phyloP scores from a whole-genome alignment of 2,797 vertebrate genomes.

The Gambelia wislizenii region DNA sequence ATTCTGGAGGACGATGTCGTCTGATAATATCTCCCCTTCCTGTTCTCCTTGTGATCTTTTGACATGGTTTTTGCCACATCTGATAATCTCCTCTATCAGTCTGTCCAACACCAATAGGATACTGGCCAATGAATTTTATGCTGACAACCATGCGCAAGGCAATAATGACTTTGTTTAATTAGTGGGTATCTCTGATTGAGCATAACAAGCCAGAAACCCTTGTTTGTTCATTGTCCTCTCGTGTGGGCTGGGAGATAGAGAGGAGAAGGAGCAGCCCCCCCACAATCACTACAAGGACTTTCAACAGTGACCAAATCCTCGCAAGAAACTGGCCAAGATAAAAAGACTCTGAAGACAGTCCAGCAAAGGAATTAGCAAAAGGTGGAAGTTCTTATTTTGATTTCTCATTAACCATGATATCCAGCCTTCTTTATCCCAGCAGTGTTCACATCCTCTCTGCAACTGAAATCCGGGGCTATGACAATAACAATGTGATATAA shows the following conservation, averaged over 20 bases:
- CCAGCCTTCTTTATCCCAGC: constrained; percentile 53
- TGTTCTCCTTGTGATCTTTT: too few relatives aligned
- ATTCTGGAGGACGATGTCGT: too few relatives aligned
- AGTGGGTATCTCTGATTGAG: neutral
- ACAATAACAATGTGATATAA: constrained; percentile 65
- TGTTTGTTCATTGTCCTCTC: neutral
- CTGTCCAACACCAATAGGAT: too few relatives aligned
- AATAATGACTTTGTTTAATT: too few relatives aligned
- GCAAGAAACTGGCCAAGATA: constrained; percentile 48
- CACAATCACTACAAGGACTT: neutral
- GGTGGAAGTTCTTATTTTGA: constrained; percentile 76
- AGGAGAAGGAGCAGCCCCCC: neutral
- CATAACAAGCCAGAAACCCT: neutral
- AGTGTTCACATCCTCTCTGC: constrained; percentile 62
- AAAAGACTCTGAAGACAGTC: constrained; percentile 58
- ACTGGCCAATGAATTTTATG: too few relatives aligned
- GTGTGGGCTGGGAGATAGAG: neutral
- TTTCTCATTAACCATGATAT: constrained; percentile 67
- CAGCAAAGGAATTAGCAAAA: constrained; percentile 65
- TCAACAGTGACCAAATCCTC: constrained; percentile 27
- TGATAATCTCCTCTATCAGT: too few relatives aligned
- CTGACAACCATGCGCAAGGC: too few relatives aligned
- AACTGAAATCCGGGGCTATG: constrained; percentile 62
- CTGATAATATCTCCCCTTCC: too few relatives aligned
- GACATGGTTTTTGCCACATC: too few relatives aligned